These are phyloP conservation scores for Sinonovacula constricta DNA, from an alignment of 1,140 invertebrate genomes.

Conservation along the genomic window DNA sequence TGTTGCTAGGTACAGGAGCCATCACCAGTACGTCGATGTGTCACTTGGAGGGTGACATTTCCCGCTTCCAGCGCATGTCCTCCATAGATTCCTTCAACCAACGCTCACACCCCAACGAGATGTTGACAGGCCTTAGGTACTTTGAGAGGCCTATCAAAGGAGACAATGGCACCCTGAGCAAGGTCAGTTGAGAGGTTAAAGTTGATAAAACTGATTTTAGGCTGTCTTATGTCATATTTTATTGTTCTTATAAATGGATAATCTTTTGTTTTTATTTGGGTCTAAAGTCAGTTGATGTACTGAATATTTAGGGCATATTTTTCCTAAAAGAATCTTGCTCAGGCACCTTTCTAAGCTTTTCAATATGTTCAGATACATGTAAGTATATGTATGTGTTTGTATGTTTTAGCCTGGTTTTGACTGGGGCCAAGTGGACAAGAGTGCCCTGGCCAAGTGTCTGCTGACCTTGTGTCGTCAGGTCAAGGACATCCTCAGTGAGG, in stretches of 20 bases:
- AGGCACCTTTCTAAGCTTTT: too few relatives aligned
- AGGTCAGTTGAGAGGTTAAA: too few relatives aligned
- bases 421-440: constrained; percentile 80
- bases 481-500: constrained; percentile 73
- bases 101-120: constrained; percentile 80
- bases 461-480: constrained; percentile 75
- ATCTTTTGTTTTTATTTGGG: too few relatives aligned
- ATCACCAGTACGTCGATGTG: constrained; percentile 72
- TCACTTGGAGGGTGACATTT: constrained; percentile 74
- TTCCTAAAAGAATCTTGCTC: too few relatives aligned
- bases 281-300: too few relatives aligned
- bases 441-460: constrained; percentile 79
- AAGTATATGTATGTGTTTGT: too few relatives aligned
- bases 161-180: constrained; percentile 62
- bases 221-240: too few relatives aligned
- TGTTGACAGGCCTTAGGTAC: constrained; percentile 80
- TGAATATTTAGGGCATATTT: too few relatives aligned
- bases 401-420: constrained; percentile 77
- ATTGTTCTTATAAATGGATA: not conserved
- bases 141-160: constrained; percentile 79
- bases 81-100: constrained; percentile 79
- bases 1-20: constrained; percentile 73
- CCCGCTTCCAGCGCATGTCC: constrained; percentile 76
- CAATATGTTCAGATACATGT: too few relatives aligned
- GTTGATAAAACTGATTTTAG: too few relatives aligned